Evolutionary conservation across 1,140 invertebrate genomes (phyloP), one percentile per base, ranked within the genome.

Genomic region (Scaptomyza montana): DNA sequence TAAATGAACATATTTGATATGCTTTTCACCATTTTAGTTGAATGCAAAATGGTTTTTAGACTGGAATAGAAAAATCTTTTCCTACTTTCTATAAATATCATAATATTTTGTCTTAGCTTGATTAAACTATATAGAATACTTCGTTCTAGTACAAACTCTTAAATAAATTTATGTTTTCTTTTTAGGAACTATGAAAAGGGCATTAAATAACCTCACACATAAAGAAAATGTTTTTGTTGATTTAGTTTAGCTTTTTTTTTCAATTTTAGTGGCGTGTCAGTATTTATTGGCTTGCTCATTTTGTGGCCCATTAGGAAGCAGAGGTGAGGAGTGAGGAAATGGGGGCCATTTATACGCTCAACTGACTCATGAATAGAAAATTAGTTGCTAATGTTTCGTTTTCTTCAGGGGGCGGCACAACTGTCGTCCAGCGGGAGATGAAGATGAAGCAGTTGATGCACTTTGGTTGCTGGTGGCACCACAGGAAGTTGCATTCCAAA

Each of bases 241-340:
- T 59, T 33, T 59, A 19, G 25, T 59, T 49, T 49, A 9, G 56
- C n/a, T 2, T 36, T 30, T 33, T 28, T 65, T 72, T 86, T 75
- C 61, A 77, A 86, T 68, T 82, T 87, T 89, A 69, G 86, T 87
- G 63, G 82, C 82, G 82, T 87, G 82, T 77, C 79, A 74, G 84
- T 82, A 89, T 87, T 87, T 89, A 87, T 87, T 87, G 84, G 82
- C 79, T 21, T 46, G 50, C 66, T 75, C 80, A 78, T 84, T 85
- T 85, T 70, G 80, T 64, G 72, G 78, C 77, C 70, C 69, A 79
- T 85, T 81, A 87, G 50, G 28, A 41, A 12, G 60, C 41, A 45
- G 43, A 47, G 19, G n/a, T 7, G 33, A 55, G 71, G 46, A 55
- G 60, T 10, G 30, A 25, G 51, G 19, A 21, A 30, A 9, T 12